Percentiles rank a stretch among this genome's conserved stretches.
Evolutionary conservation across 2,797 vertebrate species (phyloP).

Genomic region (Scyliorhinus canicula): DNA sequence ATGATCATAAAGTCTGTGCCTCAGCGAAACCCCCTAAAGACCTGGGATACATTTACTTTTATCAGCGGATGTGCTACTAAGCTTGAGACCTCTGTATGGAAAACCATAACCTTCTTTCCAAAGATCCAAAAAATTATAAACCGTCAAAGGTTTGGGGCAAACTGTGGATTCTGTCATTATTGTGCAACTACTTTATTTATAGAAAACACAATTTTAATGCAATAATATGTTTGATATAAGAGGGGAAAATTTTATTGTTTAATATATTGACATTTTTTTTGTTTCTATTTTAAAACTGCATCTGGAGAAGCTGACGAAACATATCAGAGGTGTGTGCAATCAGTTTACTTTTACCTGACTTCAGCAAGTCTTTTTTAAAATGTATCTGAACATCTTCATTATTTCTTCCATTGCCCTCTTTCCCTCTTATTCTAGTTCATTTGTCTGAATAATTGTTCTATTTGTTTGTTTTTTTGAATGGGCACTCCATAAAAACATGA

Average conservation of each 20-base stretch:
- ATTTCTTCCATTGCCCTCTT: not conserved
- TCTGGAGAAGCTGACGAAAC: slow-evolving; percentile 41
- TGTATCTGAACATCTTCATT: not conserved
- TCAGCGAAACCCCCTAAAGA: slow-evolving; percentile 95
- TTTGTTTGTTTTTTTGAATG: not conserved
- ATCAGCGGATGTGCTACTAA: slow-evolving; percentile 86
- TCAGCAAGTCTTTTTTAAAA: not conserved
- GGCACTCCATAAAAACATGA: not conserved
- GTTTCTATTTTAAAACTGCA: slow-evolving; percentile 27
- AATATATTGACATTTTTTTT: slow-evolving; percentile 10
- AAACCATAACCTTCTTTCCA: slow-evolving; percentile 59
- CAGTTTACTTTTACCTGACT: slow-evolving; percentile 43
- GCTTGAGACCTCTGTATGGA: slow-evolving; percentile 47
- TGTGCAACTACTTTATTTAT: slow-evolving; percentile 36
- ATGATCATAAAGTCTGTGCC: slow-evolving; percentile 94
- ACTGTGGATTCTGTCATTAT: not conserved
- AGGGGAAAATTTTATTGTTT: slow-evolving; percentile 30
- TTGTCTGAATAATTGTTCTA: not conserved
- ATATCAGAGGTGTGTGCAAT: slow-evolving; percentile 59
- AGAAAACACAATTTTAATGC: slow-evolving; percentile 29
- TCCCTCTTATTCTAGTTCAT: not conserved
- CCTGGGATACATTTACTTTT: slow-evolving; percentile 98
- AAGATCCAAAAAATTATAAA: slow-evolving; percentile 48
- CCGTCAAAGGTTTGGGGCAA: not conserved
- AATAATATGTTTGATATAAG: slow-evolving; percentile 25